Percentiles rank a stretch among this genome's conserved stretches.
phyloP scores from a whole-genome alignment of 2,888 invertebrate genomes.

The Serripes groenlandicus region DNA sequence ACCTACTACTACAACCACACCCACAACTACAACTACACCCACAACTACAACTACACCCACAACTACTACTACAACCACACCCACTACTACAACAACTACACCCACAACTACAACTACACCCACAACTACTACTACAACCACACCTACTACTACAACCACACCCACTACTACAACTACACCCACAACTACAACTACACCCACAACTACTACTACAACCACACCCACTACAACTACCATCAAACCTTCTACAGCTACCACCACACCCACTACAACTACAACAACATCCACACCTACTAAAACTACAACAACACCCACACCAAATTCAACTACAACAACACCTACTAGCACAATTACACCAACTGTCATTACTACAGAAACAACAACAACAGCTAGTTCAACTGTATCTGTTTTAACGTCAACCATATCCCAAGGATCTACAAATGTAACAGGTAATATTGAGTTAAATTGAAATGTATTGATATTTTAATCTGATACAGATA shows the following conservation, averaged over 20 bases:
- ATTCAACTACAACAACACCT: background rate
- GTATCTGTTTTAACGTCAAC: background rate
- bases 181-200: background rate
- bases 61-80: background rate
- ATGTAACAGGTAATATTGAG: constrained; percentile 16
- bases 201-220: background rate
- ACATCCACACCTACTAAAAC: background rate
- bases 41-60: background rate
- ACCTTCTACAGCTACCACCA: background rate
- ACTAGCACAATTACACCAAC: background rate
- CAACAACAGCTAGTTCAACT: constrained; percentile 17
- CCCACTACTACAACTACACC: background rate
- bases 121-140: background rate
- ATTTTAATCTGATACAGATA: no score
- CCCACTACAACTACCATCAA: constrained; percentile 1
- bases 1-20: constrained; percentile 6
- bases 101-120: background rate
- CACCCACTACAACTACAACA: background rate
- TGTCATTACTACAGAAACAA: background rate
- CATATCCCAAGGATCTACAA: background rate
- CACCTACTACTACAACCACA: constrained; percentile 16
- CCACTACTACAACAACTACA: background rate
- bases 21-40: background rate
- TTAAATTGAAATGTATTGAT: no score
- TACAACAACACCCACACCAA: background rate